Evolutionary conservation across 2,888 invertebrate genomes (phyloP), one percentile per base, ranked within the genome.

Genomic region (Drosophila aldrichi): DNA sequence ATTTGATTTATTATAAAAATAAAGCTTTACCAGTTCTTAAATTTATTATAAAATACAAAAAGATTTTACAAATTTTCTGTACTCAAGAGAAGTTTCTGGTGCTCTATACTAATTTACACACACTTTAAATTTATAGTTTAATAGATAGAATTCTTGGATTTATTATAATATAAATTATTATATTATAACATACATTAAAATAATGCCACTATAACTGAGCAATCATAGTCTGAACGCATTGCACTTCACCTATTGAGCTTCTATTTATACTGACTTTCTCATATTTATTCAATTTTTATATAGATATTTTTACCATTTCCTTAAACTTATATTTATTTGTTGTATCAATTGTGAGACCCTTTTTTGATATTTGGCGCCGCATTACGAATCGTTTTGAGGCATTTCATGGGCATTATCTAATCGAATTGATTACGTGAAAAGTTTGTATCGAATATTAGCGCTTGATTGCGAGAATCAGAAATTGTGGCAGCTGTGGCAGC

Each of bases 351-450:
- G 5, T 3, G 16, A 22, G 25, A 16, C 9, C 40, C 16, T 40
- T 61, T n/a, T 16, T 38, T 44, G 44, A 8, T 70, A 62, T 40
- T 61, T 76, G 70, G 87, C 87, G 81, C 87, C 87, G 68, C 81
- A 52, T 65, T 67, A 73, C 77, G 40, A 83, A 83, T 83, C 66
- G 63, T 61, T n/a, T 74, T 49, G 60, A 44, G 70, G 58, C 70
- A 82, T 83, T 86, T 84, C 83, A 79, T 80, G 61, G 64, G 58
- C 56, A 63, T 81, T 89, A 89, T 89, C 84, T 89, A 89, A 85
- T 87, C 89, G 82, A 87, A 76, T 89, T 87, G 89, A 89, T 85
- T 79, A 74, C 88, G 76, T 89, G 81, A 75, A 49, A 82, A 73
- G 84, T 83, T 87, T 83, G 88, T 79, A 63, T 84, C 54, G 58